Base-by-base conservation (phyloP, 1,140 invertebrate species). In the Anoplophora glabripennis region DNA sequence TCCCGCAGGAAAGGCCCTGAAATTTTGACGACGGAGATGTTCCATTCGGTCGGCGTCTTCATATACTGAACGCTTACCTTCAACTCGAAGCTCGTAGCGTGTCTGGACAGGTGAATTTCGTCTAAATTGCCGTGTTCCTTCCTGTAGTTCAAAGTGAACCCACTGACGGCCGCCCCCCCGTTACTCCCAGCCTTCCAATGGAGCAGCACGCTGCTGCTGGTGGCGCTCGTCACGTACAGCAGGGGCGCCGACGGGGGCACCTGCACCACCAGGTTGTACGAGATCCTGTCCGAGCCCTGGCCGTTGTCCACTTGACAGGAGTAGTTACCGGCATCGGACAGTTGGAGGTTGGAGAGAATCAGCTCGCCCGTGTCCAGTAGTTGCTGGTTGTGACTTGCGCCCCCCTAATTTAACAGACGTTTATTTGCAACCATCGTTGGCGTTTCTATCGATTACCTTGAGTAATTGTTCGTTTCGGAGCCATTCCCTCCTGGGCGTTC, bases 241-340 rank as follows among this genome's bases (percentile, higher is more conserved):
- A 84, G 77, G 0, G 88, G 88, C 1, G 87, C 81, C 33, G 77
- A 77, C 0, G 88, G 88, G 4, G 86, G 85, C 28, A 88, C 38
- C 41, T 41, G 40, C 14, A 52, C 37, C 21, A 42, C 17, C 8
- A 44, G 28, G n/a, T 77, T 76, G 59, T 83, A 85, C 1, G 82
- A 79, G 1, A 86, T 71, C 55, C 81, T 77, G 67, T 87, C 86
- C n/a, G 81, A 81, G 3, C 89, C 88, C 40, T 88, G 79, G 7
- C 81, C 79, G 64, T 92, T 91, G 59, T 85, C 83, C 8, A 88
- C 89, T 40, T 83, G 82, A 61, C 90, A 92, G 2, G 87, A 85
- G 64, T 90, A 90, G 73, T 90, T 89, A 7, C 86, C 88, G 7
- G 83, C 78, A 70, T 91, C 89, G 2, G 78, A 74, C 55, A 83